phyloP scores from a whole-genome alignment of 1,140 invertebrate genomes.

The Scaptodrosophila lebanonensis region DNA sequence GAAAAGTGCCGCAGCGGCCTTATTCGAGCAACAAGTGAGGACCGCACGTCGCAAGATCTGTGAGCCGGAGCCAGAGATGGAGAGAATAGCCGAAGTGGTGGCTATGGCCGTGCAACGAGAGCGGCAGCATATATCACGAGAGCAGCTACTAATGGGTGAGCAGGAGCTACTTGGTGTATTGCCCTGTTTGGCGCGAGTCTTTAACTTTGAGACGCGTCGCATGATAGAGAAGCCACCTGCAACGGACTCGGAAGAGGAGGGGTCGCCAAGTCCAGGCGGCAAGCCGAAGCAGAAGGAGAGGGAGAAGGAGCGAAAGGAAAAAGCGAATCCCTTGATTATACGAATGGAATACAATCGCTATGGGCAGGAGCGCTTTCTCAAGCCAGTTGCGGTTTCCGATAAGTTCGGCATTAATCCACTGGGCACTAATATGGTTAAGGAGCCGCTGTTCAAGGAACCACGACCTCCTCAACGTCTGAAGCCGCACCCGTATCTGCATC shows the following conservation, averaged over 20 bases:
- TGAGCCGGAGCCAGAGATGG: not conserved
- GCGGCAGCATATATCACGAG: not conserved
- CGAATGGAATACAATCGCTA: constrained; percentile 93
- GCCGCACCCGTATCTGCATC: no score
- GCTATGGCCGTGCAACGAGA: constrained; percentile 22
- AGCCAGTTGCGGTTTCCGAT: constrained; percentile 78
- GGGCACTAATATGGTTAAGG: constrained; percentile 96
- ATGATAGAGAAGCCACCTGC: constrained; percentile 73
- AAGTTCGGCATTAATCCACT: constrained; percentile 98
- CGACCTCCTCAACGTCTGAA: no score
- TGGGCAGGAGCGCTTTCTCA: constrained; percentile 89
- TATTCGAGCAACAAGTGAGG: not conserved
- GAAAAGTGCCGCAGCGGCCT: constrained; percentile 89
- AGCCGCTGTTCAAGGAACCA: constrained; percentile 94
- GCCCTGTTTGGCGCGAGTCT: not conserved
- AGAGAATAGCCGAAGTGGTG: constrained; percentile 3
- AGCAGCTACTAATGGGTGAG: constrained; percentile 19
- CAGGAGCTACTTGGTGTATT: constrained; percentile 21
- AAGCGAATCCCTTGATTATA: no score
- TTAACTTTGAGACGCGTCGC: not conserved
- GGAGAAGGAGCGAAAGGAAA: constrained; percentile 87
- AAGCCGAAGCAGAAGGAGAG: constrained; percentile 95
- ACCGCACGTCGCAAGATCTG: not conserved
- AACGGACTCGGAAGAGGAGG: constrained; percentile 88
- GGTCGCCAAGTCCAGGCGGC: constrained; percentile 85